phyloP scores from a whole-genome alignment of 2,797 vertebrate genomes.

The Pteropus rufus region DNA sequence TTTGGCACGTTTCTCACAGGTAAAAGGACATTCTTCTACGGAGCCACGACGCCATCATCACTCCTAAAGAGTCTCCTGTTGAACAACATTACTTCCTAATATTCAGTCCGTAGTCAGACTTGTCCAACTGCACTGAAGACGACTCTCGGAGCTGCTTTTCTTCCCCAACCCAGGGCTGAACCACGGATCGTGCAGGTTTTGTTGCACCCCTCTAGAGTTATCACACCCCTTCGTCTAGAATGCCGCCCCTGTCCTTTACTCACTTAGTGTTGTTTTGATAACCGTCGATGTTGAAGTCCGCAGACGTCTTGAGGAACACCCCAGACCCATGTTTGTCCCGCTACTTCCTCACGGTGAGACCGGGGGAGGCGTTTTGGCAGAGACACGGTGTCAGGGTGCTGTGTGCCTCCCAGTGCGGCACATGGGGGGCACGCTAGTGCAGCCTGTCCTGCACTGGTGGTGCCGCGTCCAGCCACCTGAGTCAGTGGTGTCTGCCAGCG shows the following conservation, averaged over 20 bases:
- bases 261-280: background rate
- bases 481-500: background rate
- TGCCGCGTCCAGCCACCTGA: rapidly evolving
- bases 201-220: background rate
- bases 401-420: background rate
- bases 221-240: background rate
- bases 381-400: rapidly evolving
- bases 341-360: background rate
- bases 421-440: rapidly evolving
- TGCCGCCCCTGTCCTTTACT: background rate
- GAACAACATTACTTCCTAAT: background rate
- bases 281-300: background rate
- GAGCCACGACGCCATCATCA: background rate
- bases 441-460: background rate
- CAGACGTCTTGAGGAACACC: background rate
- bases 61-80: background rate
- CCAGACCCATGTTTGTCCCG: background rate
- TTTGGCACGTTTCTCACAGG: background rate
- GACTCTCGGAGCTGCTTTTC: background rate
- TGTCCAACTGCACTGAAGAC: background rate
- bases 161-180: background rate
- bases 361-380: background rate
- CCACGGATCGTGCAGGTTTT: rapidly evolving
- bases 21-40: background rate
- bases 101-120: background rate